Evolutionary conservation across 1,140 invertebrate genomes (phyloP).

Genomic region (Druon quercuslanigerum): DNA sequence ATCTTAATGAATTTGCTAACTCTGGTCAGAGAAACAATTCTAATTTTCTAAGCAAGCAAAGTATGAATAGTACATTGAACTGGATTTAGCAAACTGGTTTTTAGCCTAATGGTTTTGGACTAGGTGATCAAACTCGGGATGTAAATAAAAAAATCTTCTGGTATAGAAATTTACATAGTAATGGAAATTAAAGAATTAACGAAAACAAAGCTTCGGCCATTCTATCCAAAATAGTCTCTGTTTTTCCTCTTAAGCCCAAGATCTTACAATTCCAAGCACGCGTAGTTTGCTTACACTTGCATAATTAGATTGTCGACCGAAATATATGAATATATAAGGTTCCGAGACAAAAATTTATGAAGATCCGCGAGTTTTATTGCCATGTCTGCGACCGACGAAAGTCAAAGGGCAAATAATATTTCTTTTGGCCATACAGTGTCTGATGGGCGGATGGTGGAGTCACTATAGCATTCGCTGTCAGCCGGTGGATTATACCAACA

Average conservation of each 20-base stretch:
- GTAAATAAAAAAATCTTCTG: background rate
- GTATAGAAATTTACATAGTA: background rate
- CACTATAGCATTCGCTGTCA: constrained; percentile 92
- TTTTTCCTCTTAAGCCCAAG: background rate
- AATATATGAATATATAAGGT: constrained; percentile 14
- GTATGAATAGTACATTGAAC: background rate
- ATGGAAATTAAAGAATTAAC: constrained; percentile 11
- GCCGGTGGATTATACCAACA: constrained; percentile 88
- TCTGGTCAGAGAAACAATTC: background rate
- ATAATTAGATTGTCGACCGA: constrained; percentile 15
- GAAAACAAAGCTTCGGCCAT: background rate
- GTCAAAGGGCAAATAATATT: constrained; percentile 47
- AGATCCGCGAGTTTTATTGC: constrained; percentile 6
- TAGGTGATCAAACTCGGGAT: background rate
- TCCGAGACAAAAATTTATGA: background rate
- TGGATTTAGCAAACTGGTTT: background rate
- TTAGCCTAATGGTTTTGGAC: background rate
- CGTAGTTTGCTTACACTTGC: constrained; percentile 10
- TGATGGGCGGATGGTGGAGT: constrained; percentile 85
- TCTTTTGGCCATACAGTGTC: constrained; percentile 77
- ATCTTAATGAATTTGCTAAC: background rate
- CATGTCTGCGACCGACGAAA: constrained; percentile 24
- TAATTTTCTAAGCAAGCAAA: background rate
- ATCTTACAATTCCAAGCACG: background rate
- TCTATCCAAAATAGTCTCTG: background rate